phyloP scores from a whole-genome alignment of 2,888 invertebrate genomes.

The Netelia inedita region DNA sequence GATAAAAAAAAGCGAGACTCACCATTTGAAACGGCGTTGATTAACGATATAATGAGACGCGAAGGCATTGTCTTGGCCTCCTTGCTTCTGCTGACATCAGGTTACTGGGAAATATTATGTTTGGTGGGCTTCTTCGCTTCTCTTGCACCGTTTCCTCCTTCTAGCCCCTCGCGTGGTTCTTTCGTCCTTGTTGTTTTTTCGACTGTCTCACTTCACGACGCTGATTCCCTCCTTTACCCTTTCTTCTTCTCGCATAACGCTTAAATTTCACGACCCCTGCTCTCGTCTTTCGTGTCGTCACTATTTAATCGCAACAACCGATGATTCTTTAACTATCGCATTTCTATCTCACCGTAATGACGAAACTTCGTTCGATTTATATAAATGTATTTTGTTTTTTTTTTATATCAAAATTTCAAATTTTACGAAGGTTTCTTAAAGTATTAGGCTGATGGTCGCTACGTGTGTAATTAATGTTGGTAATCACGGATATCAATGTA shows the following conservation, averaged over 20 bases:
- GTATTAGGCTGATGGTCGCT: too few species aligned
- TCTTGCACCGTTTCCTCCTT: constrained; percentile 61
- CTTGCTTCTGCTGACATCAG: constrained; percentile 76
- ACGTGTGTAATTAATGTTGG: too few species aligned
- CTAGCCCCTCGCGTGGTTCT: constrained; percentile 51
- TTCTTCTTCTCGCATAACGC: constrained; percentile 26
- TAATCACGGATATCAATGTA: too few species aligned
- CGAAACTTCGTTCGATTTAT: neutral
- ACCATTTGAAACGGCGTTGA: constrained; percentile 68
- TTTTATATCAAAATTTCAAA: too few species aligned
- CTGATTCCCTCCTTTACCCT: constrained; percentile 28
- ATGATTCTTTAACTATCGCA: neutral
- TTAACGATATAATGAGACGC: constrained; percentile 39
- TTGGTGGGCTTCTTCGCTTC: constrained; percentile 56
- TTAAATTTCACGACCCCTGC: constrained; percentile 22
- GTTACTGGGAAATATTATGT: constrained; percentile 76
- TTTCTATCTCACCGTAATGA: neutral
- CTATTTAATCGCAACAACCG: neutral
- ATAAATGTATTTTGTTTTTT: neutral
- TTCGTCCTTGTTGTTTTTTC: constrained; percentile 55
- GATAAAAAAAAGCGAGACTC: constrained; percentile 56
- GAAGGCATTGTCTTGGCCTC: constrained; percentile 52
- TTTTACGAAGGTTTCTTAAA: too few species aligned
- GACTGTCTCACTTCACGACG: constrained; percentile 25
- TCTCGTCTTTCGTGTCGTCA: constrained; percentile 15